A percentile compares a stretch with the other conserved stretches of the same genome.
Evolutionary conservation across 2,797 vertebrate species (phyloP).

Genomic region (Brachymystax lenok): DNA sequence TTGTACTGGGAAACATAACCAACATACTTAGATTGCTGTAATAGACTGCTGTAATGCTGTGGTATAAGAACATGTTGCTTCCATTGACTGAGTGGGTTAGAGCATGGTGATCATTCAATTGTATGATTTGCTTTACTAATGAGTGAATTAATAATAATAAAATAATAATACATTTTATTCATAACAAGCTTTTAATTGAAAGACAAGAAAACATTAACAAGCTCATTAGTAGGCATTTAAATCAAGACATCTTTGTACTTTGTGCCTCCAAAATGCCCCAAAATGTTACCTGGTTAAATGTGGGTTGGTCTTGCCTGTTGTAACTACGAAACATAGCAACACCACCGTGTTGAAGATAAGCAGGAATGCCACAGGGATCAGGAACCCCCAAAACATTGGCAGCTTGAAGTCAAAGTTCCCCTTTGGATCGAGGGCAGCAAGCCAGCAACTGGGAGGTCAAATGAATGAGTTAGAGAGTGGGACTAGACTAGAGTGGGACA

Average conservation of each 20-base stretch:
- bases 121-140: too few relatives aligned
- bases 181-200: too few relatives aligned
- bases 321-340: slow-evolving; percentile 55
- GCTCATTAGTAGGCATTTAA: not conserved
- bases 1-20: slow-evolving; percentile 54
- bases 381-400: too few relatives aligned
- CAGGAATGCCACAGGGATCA: slow-evolving; percentile 67
- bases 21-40: not conserved
- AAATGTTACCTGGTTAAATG: slow-evolving; percentile 52
- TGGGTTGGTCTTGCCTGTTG: slow-evolving; percentile 55
- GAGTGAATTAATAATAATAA: too few relatives aligned
- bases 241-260: not conserved
- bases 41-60: not conserved
- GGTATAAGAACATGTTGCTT: too few relatives aligned
- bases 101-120: too few relatives aligned
- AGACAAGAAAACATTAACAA: too few relatives aligned
- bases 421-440: slow-evolving; percentile 56
- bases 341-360: slow-evolving; percentile 65
- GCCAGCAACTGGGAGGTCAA: slow-evolving; percentile 73
- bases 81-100: too few relatives aligned
- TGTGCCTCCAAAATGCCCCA: not conserved
- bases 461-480: too few relatives aligned
- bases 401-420: slow-evolving; percentile 23
- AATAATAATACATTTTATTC: too few relatives aligned
- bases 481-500: not conserved